These are phyloP conservation scores for Drosophila helvetica DNA, from an alignment of 2,888 invertebrate genomes.

Conservation along the genomic window DNA sequence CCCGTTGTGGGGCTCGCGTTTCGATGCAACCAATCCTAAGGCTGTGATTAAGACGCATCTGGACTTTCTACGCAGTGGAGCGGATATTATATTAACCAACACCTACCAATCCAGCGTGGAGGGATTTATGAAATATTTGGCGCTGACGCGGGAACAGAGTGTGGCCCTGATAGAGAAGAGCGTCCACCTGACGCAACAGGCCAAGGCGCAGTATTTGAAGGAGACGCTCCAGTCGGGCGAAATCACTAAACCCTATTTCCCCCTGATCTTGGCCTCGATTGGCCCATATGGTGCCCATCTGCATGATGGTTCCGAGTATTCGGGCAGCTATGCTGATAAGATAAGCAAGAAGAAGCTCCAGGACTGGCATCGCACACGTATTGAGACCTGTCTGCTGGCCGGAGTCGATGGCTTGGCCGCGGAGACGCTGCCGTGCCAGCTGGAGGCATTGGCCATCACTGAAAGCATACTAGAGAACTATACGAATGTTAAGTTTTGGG, in stretches of 20 bases:
- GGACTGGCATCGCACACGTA: conserved; percentile 92
- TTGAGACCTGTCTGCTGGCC: conserved; percentile 89
- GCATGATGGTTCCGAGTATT: conserved; percentile 95
- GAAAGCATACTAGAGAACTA: conserved; percentile 89
- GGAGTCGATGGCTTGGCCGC: conserved; percentile 93
- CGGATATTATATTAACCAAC: conserved; percentile 93
- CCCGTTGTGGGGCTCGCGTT: conserved; percentile 94
- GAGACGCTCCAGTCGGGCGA: conserved; percentile 71
- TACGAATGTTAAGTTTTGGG: conserved; percentile 91
- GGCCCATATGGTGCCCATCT: conserved; percentile 96
- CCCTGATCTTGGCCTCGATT: conserved; percentile 91
- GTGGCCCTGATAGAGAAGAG: conserved; percentile 89
- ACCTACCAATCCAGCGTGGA: conserved; percentile 94
- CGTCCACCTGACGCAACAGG: conserved; percentile 89
- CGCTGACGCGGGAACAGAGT: conserved; percentile 87
- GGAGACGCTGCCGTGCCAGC: conserved; percentile 93
- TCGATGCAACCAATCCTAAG: conserved; percentile 90
- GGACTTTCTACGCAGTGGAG: conserved; percentile 93
- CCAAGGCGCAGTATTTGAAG: conserved; percentile 86
- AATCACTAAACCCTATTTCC: conserved; percentile 34
- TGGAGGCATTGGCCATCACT: conserved; percentile 92
- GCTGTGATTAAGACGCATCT: conserved; percentile 91
- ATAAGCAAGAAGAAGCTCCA: conserved; percentile 87
- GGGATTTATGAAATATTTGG: conserved; percentile 90
- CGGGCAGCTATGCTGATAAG: conserved; percentile 89